Evolutionary conservation across 2,797 vertebrate genomes (phyloP).

Genomic region (Clarias laeviceps): DNA sequence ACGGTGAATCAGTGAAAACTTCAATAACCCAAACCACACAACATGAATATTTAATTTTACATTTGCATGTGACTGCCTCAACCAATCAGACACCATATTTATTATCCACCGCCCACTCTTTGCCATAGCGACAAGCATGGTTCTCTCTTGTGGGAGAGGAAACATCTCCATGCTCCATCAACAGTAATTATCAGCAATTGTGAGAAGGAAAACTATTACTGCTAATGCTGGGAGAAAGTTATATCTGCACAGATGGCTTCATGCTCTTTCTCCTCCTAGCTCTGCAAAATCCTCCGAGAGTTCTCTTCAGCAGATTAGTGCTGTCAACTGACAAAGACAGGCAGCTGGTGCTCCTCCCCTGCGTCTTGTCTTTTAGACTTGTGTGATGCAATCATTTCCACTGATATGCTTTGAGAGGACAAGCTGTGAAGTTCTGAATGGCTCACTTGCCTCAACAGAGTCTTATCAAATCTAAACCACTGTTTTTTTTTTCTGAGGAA

Average conservation of each 20-base stretch:
- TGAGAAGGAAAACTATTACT: conserved; percentile 45
- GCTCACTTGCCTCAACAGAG: conserved; percentile 32
- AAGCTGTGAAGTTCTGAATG: conserved; percentile 44
- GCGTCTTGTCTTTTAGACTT: conserved; percentile 43
- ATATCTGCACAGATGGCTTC: conserved; percentile 50
- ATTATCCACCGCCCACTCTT: conserved; percentile 31
- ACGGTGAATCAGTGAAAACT: conserved; percentile 17
- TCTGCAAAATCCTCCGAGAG: conserved; percentile 49
- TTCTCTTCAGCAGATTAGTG: conserved; percentile 50
- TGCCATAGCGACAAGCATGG: conserved; percentile 25
- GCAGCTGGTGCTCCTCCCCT: conserved; percentile 53
- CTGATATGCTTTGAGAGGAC: conserved; percentile 41
- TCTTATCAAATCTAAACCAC: conserved; percentile 1
- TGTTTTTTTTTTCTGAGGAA: background rate
- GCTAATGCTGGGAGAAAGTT: conserved; percentile 52
- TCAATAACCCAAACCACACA: conserved; percentile 31
- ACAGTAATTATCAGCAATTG: conserved; percentile 53
- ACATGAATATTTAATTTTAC: conserved; percentile 45
- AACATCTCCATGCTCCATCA: conserved; percentile 49
- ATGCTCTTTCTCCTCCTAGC: conserved; percentile 42
- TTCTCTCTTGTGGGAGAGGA: conserved; percentile 40
- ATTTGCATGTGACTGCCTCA: conserved; percentile 52
- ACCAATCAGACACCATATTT: conserved; percentile 44
- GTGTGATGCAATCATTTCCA: conserved; percentile 47
- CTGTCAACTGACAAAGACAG: conserved; percentile 50